These are phyloP conservation scores for Andrena cerasifolii DNA, from an alignment of 1,140 invertebrate species.

Conservation along the genomic window DNA sequence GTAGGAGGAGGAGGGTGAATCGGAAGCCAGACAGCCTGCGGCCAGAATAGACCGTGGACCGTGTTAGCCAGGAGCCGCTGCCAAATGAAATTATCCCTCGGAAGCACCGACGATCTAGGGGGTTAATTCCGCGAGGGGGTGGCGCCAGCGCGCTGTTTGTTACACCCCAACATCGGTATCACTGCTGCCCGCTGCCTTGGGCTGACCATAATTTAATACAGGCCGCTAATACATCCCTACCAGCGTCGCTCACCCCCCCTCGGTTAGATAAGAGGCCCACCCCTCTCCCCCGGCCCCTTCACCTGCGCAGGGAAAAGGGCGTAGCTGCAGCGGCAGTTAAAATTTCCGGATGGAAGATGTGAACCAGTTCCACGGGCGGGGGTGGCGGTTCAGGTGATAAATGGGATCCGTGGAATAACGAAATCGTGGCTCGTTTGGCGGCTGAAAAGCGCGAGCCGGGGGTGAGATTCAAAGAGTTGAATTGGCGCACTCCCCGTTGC, in stretches of 20 bases:
- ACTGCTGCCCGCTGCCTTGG: slow-evolving; percentile 66
- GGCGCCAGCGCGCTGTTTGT: slow-evolving; percentile 61
- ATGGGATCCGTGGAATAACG: slow-evolving; percentile 48
- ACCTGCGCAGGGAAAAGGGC: not conserved
- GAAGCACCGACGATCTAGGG: slow-evolving; percentile 70
- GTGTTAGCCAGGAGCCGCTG: slow-evolving; percentile 56
- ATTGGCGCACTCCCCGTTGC: too few relatives aligned
- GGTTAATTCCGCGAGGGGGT: slow-evolving; percentile 72
- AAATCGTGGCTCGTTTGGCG: slow-evolving; percentile 41
- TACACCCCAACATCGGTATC: slow-evolving; percentile 70
- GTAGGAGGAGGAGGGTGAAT: slow-evolving; percentile 10
- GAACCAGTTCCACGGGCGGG: slow-evolving; percentile 73
- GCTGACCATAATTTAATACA: slow-evolving; percentile 78
- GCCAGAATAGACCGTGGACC: slow-evolving; percentile 45
- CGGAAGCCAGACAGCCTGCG: slow-evolving; percentile 37
- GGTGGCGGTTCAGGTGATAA: slow-evolving; percentile 73
- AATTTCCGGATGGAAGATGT: slow-evolving; percentile 58
- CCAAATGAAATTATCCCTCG: slow-evolving; percentile 80
- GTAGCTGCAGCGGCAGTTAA: not conserved
- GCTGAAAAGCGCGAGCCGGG: not conserved
- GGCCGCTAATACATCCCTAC: slow-evolving; percentile 72
- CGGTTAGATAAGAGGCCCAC: slow-evolving; percentile 71
- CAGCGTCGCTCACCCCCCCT: slow-evolving; percentile 49
- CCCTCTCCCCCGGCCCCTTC: not conserved
- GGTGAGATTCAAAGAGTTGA: too few relatives aligned